phyloP scores from a whole-genome alignment of 2,888 invertebrate genomes.

The Phengaris alcon region DNA sequence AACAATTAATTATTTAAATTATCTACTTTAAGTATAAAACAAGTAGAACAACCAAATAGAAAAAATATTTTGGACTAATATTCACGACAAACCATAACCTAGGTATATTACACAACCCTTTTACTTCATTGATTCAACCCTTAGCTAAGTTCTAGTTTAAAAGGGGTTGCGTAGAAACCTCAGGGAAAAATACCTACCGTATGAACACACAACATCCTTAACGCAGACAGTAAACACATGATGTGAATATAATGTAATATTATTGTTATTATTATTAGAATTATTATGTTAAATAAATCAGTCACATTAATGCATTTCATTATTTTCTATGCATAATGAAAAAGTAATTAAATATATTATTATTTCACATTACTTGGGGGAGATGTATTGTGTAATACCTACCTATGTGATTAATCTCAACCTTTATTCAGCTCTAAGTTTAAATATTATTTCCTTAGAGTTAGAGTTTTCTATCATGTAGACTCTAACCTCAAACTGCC shows the following conservation, averaged over 20 bases:
- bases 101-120: not conserved
- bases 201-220: not conserved
- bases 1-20: no score
- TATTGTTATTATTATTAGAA: not conserved
- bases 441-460: no score
- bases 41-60: not conserved
- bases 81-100: not conserved
- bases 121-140: not conserved
- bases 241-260: no score
- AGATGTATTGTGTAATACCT: not conserved
- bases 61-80: not conserved
- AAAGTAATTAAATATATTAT: not conserved
- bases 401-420: no score
- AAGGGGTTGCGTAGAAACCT: not conserved
- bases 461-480: no score
- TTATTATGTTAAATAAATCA: not conserved
- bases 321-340: slow-evolving; percentile 1
- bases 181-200: not conserved
- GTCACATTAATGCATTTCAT: not conserved
- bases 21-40: no score
- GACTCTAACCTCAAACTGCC: no score
- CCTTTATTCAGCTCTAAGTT: no score
- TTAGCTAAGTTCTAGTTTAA: not conserved
- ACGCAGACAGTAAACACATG: no score
- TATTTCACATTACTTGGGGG: not conserved